Evolutionary conservation across 2,797 vertebrate species (phyloP).

Genomic region (Hippopotamyrus pictus): DNA sequence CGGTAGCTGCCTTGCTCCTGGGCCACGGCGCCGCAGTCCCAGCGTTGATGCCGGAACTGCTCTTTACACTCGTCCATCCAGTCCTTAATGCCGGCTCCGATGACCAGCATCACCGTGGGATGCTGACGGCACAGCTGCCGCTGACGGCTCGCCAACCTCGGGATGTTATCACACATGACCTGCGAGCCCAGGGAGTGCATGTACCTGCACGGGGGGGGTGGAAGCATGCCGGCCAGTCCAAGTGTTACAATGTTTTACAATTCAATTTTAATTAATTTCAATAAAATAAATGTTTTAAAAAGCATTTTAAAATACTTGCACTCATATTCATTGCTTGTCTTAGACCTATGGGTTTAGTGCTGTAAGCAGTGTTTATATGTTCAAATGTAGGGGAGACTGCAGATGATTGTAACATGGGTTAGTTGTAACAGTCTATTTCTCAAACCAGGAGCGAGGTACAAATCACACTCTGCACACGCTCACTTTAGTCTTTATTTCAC

Average conservation of each 20-base stretch:
- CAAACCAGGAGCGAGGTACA: too few relatives aligned
- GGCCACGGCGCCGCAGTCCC: slow-evolving; percentile 85
- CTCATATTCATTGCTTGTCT: too few relatives aligned
- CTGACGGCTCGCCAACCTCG: slow-evolving; percentile 85
- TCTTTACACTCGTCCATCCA: slow-evolving; percentile 94
- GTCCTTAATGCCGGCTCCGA: slow-evolving; percentile 78
- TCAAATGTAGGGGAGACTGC: too few relatives aligned
- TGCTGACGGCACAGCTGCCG: slow-evolving; percentile 87
- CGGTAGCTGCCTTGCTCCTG: slow-evolving; percentile 84
- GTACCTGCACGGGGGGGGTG: slow-evolving; percentile 66
- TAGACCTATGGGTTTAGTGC: too few relatives aligned
- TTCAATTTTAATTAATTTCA: background rate
- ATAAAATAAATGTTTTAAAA: background rate
- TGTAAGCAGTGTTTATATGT: too few relatives aligned
- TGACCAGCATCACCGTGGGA: slow-evolving; percentile 81
- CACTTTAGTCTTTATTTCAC: too few relatives aligned
- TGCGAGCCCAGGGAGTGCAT: slow-evolving; percentile 86
- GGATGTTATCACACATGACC: slow-evolving; percentile 95
- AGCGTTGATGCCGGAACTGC: slow-evolving; percentile 88
- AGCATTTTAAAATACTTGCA: too few relatives aligned
- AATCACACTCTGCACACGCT: too few relatives aligned
- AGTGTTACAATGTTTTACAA: background rate
- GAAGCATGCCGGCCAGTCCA: too few relatives aligned
- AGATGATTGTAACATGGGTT: too few relatives aligned
- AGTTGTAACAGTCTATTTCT: too few relatives aligned